A percentile compares a stretch with the other conserved stretches of the same genome.
phyloP scores from a whole-genome alignment of 2,113 vertebrate genomes.

The Chunga burmeisteri region DNA sequence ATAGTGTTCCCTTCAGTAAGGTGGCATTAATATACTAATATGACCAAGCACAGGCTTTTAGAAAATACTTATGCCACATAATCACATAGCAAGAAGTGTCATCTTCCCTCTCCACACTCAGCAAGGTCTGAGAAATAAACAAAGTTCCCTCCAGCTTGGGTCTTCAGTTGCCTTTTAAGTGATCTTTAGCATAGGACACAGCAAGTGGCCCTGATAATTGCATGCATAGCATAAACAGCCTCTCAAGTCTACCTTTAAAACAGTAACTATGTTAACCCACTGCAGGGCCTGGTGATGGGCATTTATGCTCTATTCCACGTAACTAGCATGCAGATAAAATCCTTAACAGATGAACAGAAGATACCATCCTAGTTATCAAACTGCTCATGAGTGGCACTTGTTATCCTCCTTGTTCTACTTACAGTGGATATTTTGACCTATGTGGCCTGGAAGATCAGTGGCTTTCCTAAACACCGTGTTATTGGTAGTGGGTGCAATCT shows the following conservation, averaged over 20 bases:
- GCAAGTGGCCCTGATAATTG: background rate
- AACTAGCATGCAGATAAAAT: background rate
- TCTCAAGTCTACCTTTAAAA: background rate
- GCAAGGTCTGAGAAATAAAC: background rate
- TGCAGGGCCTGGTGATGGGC: background rate
- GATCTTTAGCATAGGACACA: background rate
- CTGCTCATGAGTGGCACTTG: background rate
- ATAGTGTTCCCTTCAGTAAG: background rate
- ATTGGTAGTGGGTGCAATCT: constrained; percentile 96
- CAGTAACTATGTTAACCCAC: background rate
- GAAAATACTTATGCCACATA: background rate
- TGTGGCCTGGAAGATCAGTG: constrained; percentile 98
- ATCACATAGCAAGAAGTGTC: background rate
- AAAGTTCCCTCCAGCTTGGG: background rate
- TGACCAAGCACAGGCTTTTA: background rate
- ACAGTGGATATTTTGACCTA: constrained; percentile 96
- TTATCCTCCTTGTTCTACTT: background rate
- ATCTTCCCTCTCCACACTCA: background rate
- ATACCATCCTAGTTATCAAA: background rate
- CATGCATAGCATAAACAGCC: background rate
- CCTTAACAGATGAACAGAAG: background rate
- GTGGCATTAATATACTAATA: background rate
- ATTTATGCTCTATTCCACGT: background rate
- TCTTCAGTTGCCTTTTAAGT: background rate
- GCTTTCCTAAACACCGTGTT: constrained; percentile 92